Evolutionary conservation across 2,888 invertebrate genomes (phyloP).

Genomic region (Plagodis pulveraria): DNA sequence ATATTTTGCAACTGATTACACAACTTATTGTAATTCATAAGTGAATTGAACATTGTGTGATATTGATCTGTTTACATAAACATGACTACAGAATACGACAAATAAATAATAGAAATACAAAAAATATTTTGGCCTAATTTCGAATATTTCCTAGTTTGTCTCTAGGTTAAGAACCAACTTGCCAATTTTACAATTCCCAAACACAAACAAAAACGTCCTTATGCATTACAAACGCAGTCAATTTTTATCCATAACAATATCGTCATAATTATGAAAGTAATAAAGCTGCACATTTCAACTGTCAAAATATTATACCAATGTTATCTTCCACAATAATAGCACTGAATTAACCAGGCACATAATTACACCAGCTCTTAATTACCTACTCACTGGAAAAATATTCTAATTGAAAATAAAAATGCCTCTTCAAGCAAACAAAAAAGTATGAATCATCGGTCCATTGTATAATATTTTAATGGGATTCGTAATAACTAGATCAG

Average conservation of each 20-base stretch:
- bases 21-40: conserved; percentile 39
- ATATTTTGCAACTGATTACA: conserved; percentile 36
- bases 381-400: conserved; percentile 12
- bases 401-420: conserved; percentile 37
- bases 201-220: conserved; percentile 17
- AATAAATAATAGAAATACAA: conserved; percentile 66
- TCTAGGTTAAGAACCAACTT: conserved; percentile 61
- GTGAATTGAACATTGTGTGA: conserved; percentile 17
- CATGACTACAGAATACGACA: conserved; percentile 72
- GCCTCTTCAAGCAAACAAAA: conserved; percentile 51
- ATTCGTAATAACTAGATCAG: conserved; percentile 53
- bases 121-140: conserved; percentile 52
- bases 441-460: conserved; percentile 38
- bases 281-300: conserved; percentile 11
- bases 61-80: conserved; percentile 69
- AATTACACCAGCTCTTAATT: conserved; percentile 22
- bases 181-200: conserved; percentile 47
- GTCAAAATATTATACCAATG: conserved; percentile 11
- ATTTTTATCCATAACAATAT: conserved; percentile 40
- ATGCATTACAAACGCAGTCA: conserved; percentile 4
- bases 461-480: conserved; percentile 41
- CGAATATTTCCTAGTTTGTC: conserved; percentile 35
- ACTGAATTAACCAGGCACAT: conserved; percentile 26
- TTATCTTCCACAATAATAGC: conserved; percentile 13
- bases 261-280: conserved; percentile 8